These are phyloP conservation scores for Cephus rjabovi DNA, from an alignment of 2,888 invertebrate species.

Conservation along the genomic window DNA sequence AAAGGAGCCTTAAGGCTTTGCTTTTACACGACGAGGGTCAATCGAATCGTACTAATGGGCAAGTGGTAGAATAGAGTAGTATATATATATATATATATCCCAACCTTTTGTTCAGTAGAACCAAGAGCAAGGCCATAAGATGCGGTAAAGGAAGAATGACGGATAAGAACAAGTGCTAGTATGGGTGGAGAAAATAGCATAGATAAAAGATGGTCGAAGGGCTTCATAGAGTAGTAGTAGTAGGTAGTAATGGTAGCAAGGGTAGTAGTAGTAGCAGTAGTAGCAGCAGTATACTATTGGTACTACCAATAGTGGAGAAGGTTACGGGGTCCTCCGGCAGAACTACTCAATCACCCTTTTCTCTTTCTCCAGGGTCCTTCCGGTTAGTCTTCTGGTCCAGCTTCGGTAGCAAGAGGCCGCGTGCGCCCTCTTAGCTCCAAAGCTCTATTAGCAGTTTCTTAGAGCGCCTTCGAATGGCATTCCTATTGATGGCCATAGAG, in stretches of 20 bases:
- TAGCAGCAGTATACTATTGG: neutral
- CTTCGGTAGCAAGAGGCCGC: conserved; percentile 25
- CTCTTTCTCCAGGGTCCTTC: conserved; percentile 28
- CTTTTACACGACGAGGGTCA: conserved; percentile 29
- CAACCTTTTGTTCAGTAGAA: neutral
- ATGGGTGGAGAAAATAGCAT: conserved; percentile 17
- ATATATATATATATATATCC: neutral
- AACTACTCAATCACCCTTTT: conserved; percentile 46
- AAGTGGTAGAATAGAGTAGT: conserved; percentile 37
- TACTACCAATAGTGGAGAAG: conserved; percentile 7
- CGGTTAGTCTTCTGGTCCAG: conserved; percentile 27
- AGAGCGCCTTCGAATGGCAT: conserved; percentile 60
- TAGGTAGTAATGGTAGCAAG: neutral
- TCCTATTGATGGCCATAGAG: conserved; percentile 56
- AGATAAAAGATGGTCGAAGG: conserved; percentile 27
- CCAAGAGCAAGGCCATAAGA: neutral
- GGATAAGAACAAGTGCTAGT: neutral
- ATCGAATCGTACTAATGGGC: conserved; percentile 54
- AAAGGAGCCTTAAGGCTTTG: neutral
- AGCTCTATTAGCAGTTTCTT: conserved; percentile 64
- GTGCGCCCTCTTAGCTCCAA: conserved; percentile 23
- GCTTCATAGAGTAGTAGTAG: neutral
- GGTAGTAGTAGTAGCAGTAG: neutral
- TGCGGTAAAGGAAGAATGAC: neutral
- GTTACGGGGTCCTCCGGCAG: conserved; percentile 35